These are phyloP conservation scores for Chlorops oryzae DNA, from an alignment of 1,140 invertebrate genomes.

Conservation along the genomic window DNA sequence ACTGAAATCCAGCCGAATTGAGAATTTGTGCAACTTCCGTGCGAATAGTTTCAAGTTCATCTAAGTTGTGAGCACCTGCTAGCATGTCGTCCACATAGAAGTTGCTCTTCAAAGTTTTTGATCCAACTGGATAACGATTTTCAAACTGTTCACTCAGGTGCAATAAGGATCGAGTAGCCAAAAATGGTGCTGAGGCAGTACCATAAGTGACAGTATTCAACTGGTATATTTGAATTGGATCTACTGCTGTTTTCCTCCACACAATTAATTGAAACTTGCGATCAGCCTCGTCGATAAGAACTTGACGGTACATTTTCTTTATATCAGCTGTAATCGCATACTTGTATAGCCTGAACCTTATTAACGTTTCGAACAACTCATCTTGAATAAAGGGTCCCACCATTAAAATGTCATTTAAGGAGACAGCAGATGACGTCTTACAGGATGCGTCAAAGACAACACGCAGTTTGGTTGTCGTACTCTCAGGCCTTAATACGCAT, in stretches of 20 bases:
- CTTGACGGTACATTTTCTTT: slow-evolving; percentile 37
- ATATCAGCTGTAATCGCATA: slow-evolving; percentile 22
- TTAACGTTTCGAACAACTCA: slow-evolving; percentile 31
- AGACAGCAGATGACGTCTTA: slow-evolving; percentile 12
- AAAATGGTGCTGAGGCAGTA: slow-evolving; percentile 32
- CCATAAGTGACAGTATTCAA: slow-evolving; percentile 37
- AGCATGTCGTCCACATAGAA: neutral
- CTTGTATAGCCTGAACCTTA: slow-evolving; percentile 39
- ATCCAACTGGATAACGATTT: slow-evolving; percentile 21
- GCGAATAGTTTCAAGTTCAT: neutral
- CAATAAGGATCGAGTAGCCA: slow-evolving; percentile 31
- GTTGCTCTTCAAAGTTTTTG: slow-evolving; percentile 30
- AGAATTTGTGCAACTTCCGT: neutral
- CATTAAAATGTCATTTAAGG: slow-evolving; percentile 19
- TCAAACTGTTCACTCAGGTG: slow-evolving; percentile 27
- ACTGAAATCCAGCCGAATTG: neutral
- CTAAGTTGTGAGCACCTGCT: neutral
- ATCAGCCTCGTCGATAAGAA: slow-evolving; percentile 21
- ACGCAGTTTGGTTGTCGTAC: slow-evolving; percentile 18
- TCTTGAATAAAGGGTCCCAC: slow-evolving; percentile 15
- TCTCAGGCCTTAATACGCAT: slow-evolving; percentile 2
- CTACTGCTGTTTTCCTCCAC: slow-evolving; percentile 26
- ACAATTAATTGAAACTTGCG: slow-evolving; percentile 38
- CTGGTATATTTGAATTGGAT: slow-evolving; percentile 16
- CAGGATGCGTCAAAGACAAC: slow-evolving; percentile 11